phyloP scores from a whole-genome alignment of 1,140 invertebrate genomes.

The Leptopilina clavipes region DNA sequence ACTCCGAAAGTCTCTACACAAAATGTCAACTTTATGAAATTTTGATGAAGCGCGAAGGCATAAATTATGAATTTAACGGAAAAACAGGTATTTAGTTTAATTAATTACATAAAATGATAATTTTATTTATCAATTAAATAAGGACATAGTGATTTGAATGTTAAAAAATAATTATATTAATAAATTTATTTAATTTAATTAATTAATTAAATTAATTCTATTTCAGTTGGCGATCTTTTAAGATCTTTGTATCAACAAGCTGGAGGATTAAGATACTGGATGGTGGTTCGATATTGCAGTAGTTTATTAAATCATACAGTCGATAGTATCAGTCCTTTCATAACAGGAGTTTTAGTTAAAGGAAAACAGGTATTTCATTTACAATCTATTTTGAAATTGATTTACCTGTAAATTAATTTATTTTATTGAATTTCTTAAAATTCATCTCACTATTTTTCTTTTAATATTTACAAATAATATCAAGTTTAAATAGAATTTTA shows the following conservation, averaged over 20 bases:
- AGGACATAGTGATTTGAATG: background rate
- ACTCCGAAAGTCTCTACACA: slow-evolving; percentile 83
- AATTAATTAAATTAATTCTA: slow-evolving; percentile 35
- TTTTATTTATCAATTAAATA: background rate
- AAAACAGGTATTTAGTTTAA: slow-evolving; percentile 66
- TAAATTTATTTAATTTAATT: background rate
- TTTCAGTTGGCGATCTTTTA: slow-evolving; percentile 83
- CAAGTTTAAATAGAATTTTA: no score
- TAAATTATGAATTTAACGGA: slow-evolving; percentile 83
- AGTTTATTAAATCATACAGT: slow-evolving; percentile 94
- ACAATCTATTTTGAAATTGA: no score
- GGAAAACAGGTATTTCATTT: slow-evolving; percentile 89
- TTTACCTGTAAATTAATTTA: no score
- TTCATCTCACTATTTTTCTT: no score
- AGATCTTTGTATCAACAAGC: slow-evolving; percentile 89
- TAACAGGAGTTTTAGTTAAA: slow-evolving; percentile 96
- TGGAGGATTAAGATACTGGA: slow-evolving; percentile 92
- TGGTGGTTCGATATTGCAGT: slow-evolving; percentile 94
- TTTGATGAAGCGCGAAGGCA: slow-evolving; percentile 87
- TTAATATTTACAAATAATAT: no score
- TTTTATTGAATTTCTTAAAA: no score
- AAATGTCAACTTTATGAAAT: slow-evolving; percentile 91
- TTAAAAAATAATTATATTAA: slow-evolving; percentile 4
- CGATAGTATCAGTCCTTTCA: slow-evolving; percentile 98
- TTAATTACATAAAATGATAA: no score